Evolutionary conservation across 2,797 vertebrate species (phyloP).

Genomic region (Spatula versicolor): DNA sequence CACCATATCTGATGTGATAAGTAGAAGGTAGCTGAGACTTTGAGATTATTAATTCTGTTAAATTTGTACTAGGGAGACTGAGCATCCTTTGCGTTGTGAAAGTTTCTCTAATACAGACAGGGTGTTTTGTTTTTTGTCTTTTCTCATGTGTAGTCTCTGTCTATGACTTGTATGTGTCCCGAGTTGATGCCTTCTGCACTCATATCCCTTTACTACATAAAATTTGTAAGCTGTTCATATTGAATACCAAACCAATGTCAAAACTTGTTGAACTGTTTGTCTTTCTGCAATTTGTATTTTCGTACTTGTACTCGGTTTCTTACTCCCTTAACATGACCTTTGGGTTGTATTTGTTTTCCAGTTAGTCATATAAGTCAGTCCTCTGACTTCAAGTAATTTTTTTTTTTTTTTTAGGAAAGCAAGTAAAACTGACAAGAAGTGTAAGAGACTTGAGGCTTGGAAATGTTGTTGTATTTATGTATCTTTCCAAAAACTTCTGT

Average conservation of each 20-base stretch:
- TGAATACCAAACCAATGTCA: slow-evolving; percentile 26
- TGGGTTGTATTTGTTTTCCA: slow-evolving; percentile 51
- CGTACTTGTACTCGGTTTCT: slow-evolving; percentile 32
- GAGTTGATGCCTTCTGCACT: neutral
- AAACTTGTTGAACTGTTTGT: slow-evolving; percentile 66
- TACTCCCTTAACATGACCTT: neutral
- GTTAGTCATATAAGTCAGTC: neutral
- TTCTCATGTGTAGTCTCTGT: neutral
- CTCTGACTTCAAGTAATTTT: neutral
- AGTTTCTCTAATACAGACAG: neutral
- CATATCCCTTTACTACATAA: neutral
- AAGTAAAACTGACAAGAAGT: neutral
- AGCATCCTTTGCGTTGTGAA: neutral
- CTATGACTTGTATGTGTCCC: neutral
- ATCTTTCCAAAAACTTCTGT: neutral
- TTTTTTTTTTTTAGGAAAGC: neutral
- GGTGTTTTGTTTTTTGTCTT: neutral
- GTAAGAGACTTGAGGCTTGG: neutral
- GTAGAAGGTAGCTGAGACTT: neutral
- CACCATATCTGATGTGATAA: neutral
- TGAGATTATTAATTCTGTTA: neutral
- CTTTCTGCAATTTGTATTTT: slow-evolving; percentile 46
- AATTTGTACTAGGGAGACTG: neutral
- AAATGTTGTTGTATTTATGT: neutral
- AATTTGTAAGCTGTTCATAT: slow-evolving; percentile 6